Evolutionary conservation across 2,888 invertebrate species (phyloP), one percentile per base, ranked within the genome.

Genomic region (Acanthacorydalis orientalis): DNA sequence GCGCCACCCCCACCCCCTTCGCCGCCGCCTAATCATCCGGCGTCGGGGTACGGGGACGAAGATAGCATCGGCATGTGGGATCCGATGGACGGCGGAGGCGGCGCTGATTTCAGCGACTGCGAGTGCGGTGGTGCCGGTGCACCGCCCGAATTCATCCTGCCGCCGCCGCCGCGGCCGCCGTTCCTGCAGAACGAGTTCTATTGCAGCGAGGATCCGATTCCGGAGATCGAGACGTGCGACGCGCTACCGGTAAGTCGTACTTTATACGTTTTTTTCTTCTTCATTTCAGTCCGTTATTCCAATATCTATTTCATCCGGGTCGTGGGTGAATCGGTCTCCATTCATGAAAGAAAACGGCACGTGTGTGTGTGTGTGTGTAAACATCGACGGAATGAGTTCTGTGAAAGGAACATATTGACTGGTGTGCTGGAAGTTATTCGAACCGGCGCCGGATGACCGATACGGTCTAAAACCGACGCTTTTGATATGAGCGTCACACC

Each of bases 101-200:
- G 75, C 68, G 72, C 77, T 64, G 78, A 78, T 65, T 69, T 77
- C 68, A 74, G 71, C 64, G 80, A 82, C 70, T 82, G 81, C 67
- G 82, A 82, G 67, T 83, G 82, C 69, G 74, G 80, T 57, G 81
- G 80, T 59, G 79, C 78, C 6, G 23, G 23, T 57, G 81, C 81
- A 58, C 82, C 82, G 57, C 82, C 82, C 52, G 77, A 80, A 68
- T 83, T 83, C 64, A 68, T 80, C 61, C 65, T 82, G 58, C 83
- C 83, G 49, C 83, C 83, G 50, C 82, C 83, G 15, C 83, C 82
- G 40, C 66, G 81, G 59, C 83, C 83, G 47, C 82, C 83, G 49
- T 77, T 81, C 59, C 70, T 82, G 53, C 78, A 77, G 60, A 72
- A 73, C 50, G 64, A 71, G 54, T 63, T 77, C 51, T 78, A 80